Conservation (phyloP, 2,888 invertebrate species). For the Pyrochroa serraticornis region DNA sequence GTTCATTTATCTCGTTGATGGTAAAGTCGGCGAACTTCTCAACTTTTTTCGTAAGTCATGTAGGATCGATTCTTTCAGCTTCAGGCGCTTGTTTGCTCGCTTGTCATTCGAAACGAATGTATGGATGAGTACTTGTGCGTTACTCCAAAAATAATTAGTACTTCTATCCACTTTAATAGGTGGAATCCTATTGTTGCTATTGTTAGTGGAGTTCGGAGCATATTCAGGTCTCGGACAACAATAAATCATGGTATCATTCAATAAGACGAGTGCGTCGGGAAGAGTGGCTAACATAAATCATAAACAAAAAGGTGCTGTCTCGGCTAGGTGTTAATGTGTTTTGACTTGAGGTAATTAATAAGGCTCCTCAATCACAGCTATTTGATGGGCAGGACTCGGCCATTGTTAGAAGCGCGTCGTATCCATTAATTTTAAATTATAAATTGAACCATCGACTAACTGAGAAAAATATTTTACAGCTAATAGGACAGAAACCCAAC, state of each 20-base stretch:
- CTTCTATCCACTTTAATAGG: neutral
- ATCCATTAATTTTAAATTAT: conserved; percentile 20
- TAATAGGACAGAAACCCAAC: no score
- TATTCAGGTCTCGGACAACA: conserved; percentile 7
- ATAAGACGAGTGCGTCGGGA: conserved; percentile 19
- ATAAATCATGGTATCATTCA: conserved; percentile 24
- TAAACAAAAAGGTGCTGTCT: conserved; percentile 16
- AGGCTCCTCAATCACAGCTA: conserved; percentile 13
- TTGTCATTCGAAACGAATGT: neutral
- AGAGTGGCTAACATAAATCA: conserved; percentile 25
- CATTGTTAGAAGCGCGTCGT: conserved; percentile 10
- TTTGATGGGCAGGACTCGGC: neutral
- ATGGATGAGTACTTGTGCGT: neutral
- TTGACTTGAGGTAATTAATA: conserved; percentile 26
- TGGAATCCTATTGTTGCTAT: conserved; percentile 15
- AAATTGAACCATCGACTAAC: conserved; percentile 3
- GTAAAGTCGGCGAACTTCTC: conserved; percentile 7
- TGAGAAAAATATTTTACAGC: no score
- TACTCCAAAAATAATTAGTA: conserved; percentile 20
- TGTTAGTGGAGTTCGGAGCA: conserved; percentile 3
- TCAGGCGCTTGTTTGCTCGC: neutral
- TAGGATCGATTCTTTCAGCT: conserved; percentile 3
- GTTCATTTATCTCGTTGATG: conserved; percentile 11
- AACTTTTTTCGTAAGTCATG: conserved; percentile 11
- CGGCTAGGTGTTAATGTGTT: conserved; percentile 26